Conservation (phyloP, 2,113 vertebrate genomes). For the Oreochromis spilurus region DNA sequence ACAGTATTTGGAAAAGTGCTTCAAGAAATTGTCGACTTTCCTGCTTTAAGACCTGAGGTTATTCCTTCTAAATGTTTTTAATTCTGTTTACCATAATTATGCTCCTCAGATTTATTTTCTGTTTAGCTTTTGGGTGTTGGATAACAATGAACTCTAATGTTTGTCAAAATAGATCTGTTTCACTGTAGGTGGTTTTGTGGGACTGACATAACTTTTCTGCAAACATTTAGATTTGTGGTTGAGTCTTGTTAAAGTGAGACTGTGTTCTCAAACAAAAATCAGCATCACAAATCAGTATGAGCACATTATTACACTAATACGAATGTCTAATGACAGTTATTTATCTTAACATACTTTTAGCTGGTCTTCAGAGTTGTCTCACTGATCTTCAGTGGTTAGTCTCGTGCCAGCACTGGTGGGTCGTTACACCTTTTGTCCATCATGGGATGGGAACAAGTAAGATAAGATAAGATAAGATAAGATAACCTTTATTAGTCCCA, state of each 20-base stretch:
- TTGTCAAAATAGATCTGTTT: background rate
- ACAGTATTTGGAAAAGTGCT: slow-evolving; percentile 92
- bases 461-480: no score
- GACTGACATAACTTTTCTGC: background rate
- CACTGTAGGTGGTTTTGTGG: background rate
- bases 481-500: no score
- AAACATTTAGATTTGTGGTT: background rate
- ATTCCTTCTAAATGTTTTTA: background rate
- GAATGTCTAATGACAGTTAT: background rate
- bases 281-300: background rate
- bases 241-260: background rate
- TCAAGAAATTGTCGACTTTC: slow-evolving; percentile 97
- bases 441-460: background rate
- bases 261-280: background rate
- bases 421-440: no score
- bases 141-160: background rate
- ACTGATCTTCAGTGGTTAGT: background rate
- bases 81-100: background rate
- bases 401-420: background rate
- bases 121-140: slow-evolving; percentile 71
- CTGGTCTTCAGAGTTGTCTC: background rate
- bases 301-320: background rate
- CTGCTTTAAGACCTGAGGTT: slow-evolving; percentile 92
- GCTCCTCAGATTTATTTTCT: background rate
- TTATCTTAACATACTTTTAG: background rate